Evolutionary conservation across 2,888 invertebrate genomes (phyloP).

Genomic region (Mechanitis messenoides): DNA sequence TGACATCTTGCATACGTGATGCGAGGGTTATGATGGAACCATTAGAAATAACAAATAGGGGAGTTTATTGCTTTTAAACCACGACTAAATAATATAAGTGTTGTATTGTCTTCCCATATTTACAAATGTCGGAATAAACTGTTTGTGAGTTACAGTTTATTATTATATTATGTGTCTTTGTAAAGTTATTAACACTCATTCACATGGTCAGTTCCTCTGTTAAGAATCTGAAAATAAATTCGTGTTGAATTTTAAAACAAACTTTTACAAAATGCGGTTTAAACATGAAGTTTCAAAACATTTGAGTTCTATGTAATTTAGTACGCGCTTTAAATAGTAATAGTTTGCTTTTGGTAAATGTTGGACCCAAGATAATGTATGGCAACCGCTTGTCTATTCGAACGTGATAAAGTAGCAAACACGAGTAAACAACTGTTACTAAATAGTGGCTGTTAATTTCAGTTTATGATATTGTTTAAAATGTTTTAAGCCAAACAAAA

Average conservation of each 20-base stretch:
- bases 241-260: no score
- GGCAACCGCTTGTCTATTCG: conserved; percentile 7
- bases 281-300: background rate
- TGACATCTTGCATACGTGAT: conserved; percentile 30
- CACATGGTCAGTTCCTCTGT: no score
- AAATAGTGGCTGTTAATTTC: conserved; percentile 2
- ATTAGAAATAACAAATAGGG: conserved; percentile 30
- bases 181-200: no score
- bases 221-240: no score
- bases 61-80: conserved; percentile 28
- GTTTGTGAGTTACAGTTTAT: no score
- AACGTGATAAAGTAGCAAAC: conserved; percentile 4
- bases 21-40: conserved; percentile 29
- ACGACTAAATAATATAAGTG: conserved; percentile 26
- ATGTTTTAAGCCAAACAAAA: background rate
- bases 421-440: conserved; percentile 6
- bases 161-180: no score
- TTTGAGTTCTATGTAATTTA: conserved; percentile 1
- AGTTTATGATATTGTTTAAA: background rate
- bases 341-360: conserved; percentile 1
- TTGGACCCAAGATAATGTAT: conserved; percentile 5
- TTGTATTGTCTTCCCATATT: background rate
- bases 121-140: no score
- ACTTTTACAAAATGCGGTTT: background rate
- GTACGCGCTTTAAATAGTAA: background rate